phyloP scores from a whole-genome alignment of 1,140 invertebrate species.

The Marisa cornuarietis region DNA sequence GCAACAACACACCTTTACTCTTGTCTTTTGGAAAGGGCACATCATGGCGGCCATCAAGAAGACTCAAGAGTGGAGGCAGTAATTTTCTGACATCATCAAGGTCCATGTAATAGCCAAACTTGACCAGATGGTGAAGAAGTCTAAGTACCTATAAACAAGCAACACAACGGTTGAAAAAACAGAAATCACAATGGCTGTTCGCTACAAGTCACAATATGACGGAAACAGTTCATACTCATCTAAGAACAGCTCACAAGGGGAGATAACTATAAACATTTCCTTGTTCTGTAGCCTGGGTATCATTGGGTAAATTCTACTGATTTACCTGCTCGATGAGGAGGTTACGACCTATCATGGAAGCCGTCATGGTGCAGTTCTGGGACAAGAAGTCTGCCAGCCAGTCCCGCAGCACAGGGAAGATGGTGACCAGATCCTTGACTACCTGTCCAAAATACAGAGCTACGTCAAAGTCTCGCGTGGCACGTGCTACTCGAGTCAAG shows the following conservation, averaged over 20 bases:
- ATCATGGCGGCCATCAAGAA: conserved; percentile 63
- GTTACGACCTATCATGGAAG: conserved; percentile 62
- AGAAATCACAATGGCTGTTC: neutral
- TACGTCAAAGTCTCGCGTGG: neutral
- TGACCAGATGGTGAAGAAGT: conserved; percentile 62
- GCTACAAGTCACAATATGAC: neutral
- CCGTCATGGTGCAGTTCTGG: conserved; percentile 64
- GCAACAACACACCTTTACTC: conserved; percentile 44
- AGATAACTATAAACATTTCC: no score
- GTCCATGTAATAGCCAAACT: conserved; percentile 66
- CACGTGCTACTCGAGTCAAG: neutral
- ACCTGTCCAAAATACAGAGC: conserved; percentile 40
- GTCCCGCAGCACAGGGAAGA: conserved; percentile 63
- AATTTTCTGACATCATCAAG: conserved; percentile 62
- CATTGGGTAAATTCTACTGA: neutral
- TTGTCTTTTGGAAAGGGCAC: conserved; percentile 63
- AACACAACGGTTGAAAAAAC: conserved; percentile 1
- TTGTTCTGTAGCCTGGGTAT: neutral
- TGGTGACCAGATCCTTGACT: conserved; percentile 60
- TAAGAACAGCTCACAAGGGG: neutral
- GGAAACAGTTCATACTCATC: no score
- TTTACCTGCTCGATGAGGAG: conserved; percentile 61
- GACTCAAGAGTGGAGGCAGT: conserved; percentile 58
- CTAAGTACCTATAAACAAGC: conserved; percentile 54
- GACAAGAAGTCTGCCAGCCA: conserved; percentile 65